Conservation (phyloP, 1,140 invertebrate species). For the Chionoecetes opilio region DNA sequence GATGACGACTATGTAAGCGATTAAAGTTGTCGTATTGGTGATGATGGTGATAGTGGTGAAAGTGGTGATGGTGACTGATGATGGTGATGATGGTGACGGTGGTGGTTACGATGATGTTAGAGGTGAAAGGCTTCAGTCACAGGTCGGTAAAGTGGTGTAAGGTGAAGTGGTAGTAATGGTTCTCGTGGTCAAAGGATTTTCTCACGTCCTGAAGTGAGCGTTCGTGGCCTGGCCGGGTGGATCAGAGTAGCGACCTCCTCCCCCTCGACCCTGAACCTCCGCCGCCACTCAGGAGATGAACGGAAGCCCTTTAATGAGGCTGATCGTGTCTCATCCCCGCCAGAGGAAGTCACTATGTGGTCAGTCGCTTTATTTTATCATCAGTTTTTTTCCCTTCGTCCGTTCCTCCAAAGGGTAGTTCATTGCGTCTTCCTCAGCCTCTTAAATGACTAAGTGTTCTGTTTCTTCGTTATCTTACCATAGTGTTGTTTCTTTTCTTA, state of each 20-base stretch:
- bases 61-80: not conserved
- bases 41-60: not conserved
- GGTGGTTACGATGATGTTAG: no score
- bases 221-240: not conserved
- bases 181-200: no score
- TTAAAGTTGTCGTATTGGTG: not conserved
- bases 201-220: no score
- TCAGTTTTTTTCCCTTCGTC: not conserved
- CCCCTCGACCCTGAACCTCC: not conserved
- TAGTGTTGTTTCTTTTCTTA: no score
- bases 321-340: constrained; percentile 12
- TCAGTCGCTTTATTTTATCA: no score
- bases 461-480: no score
- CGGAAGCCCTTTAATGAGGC: constrained; percentile 49
- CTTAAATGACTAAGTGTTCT: no score
- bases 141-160: no score
- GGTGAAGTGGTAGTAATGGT: no score
- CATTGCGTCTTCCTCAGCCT: not conserved
- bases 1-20: not conserved
- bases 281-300: not conserved
- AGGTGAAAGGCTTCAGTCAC: no score
- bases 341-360: not conserved
- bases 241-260: not conserved
- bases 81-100: no score
- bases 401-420: not conserved